Evolutionary conservation across 2,888 invertebrate genomes (phyloP), one percentile per base, ranked within the genome.

Genomic region (Hirtodrosophila duncani): DNA sequence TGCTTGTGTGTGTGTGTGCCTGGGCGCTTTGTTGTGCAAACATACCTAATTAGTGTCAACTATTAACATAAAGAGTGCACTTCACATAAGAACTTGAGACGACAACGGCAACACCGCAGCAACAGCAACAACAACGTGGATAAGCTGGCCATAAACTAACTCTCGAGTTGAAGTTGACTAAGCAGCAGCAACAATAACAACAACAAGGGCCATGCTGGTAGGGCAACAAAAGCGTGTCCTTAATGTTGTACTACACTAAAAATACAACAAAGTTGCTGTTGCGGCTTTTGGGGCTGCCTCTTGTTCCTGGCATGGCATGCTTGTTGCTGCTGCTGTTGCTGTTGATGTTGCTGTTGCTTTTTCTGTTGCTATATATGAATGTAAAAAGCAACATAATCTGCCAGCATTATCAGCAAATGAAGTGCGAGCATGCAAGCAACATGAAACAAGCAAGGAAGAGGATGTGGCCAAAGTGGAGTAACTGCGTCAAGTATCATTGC

Each of bases 61-160:
- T 75, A 79, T 75, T 79, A 75, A 79, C 75, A 79, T 75, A 75
- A 75, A 79, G 75, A 75, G 79, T 71, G 71, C 69, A 67, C 79
- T 75, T 64, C 75, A 79, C 71, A 68, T 64, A 59, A 78, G 79
- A 78, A 78, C 74, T 79, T 75, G 75, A 75, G 79, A 75, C 74
- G 75, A 67, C 66, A 58, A 46, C 61, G 37, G 21, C 33, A 44
- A 31, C 34, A 36, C 14, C 14, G 30, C 53, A 55, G 36, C 59
- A 56, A 17, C 65, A 53, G 23, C 67, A 24, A 13, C 50, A 37
- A 5, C 36, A 53, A 33, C 21, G 41, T 29, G 23, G 30, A 46
- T 42, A 48, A 48, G 38, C 48, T 67, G 67, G 70, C 72, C 72
- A 67, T 68, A 75, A 60, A 71, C 71, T 77, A 77, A 61, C 72